A percentile compares a stretch with the other conserved stretches of the same genome.
Evolutionary conservation across 1,140 invertebrate genomes (phyloP).

Genomic region (Leptestheria dahalacensis): DNA sequence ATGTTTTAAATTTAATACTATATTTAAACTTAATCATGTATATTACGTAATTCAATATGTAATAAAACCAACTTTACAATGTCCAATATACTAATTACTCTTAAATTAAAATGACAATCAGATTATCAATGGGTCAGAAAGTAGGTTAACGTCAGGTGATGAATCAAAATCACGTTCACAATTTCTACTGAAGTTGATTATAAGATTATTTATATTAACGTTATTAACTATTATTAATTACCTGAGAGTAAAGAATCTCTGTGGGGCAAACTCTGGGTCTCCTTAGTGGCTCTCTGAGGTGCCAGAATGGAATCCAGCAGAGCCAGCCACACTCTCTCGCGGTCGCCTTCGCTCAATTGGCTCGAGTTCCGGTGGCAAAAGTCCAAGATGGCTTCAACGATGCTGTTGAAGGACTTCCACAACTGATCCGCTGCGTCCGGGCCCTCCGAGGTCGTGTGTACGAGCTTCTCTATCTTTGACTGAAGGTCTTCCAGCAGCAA

Average conservation of each 20-base stretch:
- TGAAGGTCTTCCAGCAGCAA: slow-evolving; percentile 23
- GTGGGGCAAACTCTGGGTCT: not conserved
- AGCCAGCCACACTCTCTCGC: slow-evolving; percentile 38
- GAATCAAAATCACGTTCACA: not conserved
- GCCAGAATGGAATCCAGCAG: slow-evolving; percentile 35
- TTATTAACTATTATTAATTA: too few species aligned
- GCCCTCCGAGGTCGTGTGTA: not conserved
- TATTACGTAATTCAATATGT: too few species aligned
- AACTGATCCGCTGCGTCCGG: slow-evolving; percentile 9
- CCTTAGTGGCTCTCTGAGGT: slow-evolving; percentile 25
- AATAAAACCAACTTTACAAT: too few species aligned
- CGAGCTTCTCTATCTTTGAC: slow-evolving; percentile 16
- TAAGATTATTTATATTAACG: too few species aligned
- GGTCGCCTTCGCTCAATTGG: slow-evolving; percentile 30
- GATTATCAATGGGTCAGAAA: too few species aligned
- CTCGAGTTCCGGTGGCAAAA: slow-evolving; percentile 36
- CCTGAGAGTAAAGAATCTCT: not conserved
- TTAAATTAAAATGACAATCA: too few species aligned
- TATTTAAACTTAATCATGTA: too few species aligned
- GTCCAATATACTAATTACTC: too few species aligned
- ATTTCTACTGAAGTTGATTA: too few species aligned
- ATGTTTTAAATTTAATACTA: too few species aligned
- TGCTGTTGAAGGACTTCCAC: slow-evolving; percentile 23
- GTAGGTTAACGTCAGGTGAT: too few species aligned
- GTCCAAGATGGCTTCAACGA: slow-evolving; percentile 25